Percentiles rank a stretch among this genome's conserved stretches.
phyloP scores from a whole-genome alignment of 2,888 invertebrate species.

The Lasioglossum leucozonium region DNA sequence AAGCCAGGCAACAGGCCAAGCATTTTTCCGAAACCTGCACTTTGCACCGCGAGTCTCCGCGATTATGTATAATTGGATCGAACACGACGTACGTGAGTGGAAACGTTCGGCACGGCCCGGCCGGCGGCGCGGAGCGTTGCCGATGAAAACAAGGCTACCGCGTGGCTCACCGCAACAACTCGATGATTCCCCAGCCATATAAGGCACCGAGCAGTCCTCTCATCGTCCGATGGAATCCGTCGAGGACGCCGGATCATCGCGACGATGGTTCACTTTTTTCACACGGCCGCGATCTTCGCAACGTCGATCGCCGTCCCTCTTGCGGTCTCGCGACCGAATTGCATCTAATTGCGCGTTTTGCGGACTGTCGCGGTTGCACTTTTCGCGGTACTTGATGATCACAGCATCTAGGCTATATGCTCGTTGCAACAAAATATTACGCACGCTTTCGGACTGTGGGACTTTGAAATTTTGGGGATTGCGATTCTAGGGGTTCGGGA shows the following conservation, averaged over 20 bases:
- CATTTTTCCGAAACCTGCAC: constrained; percentile 16
- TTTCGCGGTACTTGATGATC: neutral
- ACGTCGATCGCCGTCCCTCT: neutral
- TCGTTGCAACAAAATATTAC: too few species aligned
- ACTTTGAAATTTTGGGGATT: neutral
- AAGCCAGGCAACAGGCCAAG: neutral
- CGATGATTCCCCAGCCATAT: constrained; percentile 49
- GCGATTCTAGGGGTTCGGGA: fast-evolving
- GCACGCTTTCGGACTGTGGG: neutral
- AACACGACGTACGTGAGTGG: constrained; percentile 36
- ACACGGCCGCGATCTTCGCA: neutral
- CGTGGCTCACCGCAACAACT: constrained; percentile 23
- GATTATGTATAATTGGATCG: constrained; percentile 47
- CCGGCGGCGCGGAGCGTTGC: neutral
- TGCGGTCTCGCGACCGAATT: neutral
- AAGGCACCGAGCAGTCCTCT: constrained; percentile 32
- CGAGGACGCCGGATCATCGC: constrained; percentile 2
- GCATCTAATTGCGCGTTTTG: neutral
- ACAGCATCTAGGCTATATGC: neutral
- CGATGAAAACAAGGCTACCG: constrained; percentile 39
- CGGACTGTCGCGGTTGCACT: neutral
- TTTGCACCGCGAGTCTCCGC: constrained; percentile 22
- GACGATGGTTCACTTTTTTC: neutral
- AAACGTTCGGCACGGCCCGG: too few species aligned
- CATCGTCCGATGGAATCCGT: constrained; percentile 31